Base-by-base conservation (phyloP, 2,888 invertebrate genomes). In the Tribolium freemani region DNA sequence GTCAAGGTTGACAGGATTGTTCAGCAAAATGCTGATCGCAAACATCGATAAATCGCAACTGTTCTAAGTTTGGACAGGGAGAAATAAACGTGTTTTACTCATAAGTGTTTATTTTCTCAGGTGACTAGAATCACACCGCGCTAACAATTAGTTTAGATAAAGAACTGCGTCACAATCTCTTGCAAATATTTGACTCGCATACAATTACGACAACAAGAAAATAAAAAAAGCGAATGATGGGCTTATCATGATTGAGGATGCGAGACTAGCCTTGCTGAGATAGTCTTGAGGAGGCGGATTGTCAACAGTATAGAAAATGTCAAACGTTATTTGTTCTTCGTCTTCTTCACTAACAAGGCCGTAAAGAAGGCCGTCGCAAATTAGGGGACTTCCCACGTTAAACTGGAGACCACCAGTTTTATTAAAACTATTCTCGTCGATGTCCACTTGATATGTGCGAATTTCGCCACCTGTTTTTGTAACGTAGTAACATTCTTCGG, bases 321-420 rank as follows among this genome's bases (percentile, higher is more conserved):
- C 63, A 51, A 70, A 70, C 3, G 10, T 31, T 11, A 70, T 57
- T 4, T 8, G 13, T 0, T 16, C 30, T 3, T 63, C 58, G 30
- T 61, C 31, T n/a, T 76, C 67, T 26, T 53, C 67, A 6, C 57
- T 30, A 6, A 75, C 74, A 4, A 78, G 16, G 10, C 76, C 78
- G 51, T 74, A 73, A 4, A 78, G 46, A 9, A 20, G 48, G 26
- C 67, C 60, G 3, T 76, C 46, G 13, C 78, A 78, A 21, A 76
- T 68, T 13, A 79, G 31, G 2, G 79, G 78, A 53, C 75, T 75
- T 8, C 78, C 78, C 26, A 76, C 53, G 16, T 68, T 70, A 54
- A 68, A 76, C 8, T 48, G 30, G 6, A 38, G 16, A 11, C 21
- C n/a, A 4, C 20, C 51, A 9, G 48, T 68, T 21, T 48, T 58